Evolutionary conservation across 2,888 invertebrate genomes (phyloP).

Genomic region (Pyrrhia umbra): DNA sequence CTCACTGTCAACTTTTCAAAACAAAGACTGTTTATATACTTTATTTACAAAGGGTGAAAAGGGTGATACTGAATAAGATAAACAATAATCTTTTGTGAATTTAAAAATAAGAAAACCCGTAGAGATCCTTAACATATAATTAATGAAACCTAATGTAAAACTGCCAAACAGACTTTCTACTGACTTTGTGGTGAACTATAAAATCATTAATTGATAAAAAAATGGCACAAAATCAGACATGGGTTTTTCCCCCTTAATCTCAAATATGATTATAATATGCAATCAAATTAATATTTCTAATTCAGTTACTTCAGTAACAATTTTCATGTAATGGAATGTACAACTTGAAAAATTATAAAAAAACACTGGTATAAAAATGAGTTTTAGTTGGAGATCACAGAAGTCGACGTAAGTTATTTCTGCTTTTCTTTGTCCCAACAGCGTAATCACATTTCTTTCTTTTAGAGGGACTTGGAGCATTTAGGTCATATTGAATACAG

Average conservation of each 20-base stretch:
- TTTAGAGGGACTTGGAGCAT: constrained; percentile 88
- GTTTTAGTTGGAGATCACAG: constrained; percentile 68
- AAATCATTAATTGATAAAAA: constrained; percentile 51
- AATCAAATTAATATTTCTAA: constrained; percentile 47
- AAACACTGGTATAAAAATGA: constrained; percentile 71
- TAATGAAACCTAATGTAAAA: constrained; percentile 47
- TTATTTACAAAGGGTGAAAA: not conserved
- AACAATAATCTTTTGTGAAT: constrained; percentile 33
- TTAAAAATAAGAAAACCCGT: constrained; percentile 45
- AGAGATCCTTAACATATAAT: constrained; percentile 43
- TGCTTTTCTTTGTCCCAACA: constrained; percentile 84
- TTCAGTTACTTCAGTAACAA: constrained; percentile 53
- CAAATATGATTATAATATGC: constrained; percentile 53
- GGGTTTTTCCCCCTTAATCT: constrained; percentile 64
- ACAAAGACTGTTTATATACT: constrained; percentile 18
- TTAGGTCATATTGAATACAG: constrained; percentile 83
- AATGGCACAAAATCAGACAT: constrained; percentile 71
- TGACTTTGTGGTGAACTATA: constrained; percentile 51
- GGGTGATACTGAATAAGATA: constrained; percentile 15
- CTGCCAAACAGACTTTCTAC: constrained; percentile 53
- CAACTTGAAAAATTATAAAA: constrained; percentile 64
- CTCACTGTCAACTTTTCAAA: not conserved
- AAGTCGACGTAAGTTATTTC: constrained; percentile 83
- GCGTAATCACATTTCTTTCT: constrained; percentile 80
- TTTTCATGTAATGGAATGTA: constrained; percentile 80